phyloP scores from a whole-genome alignment of 2,797 vertebrate species.

The Pseudomugil tenellus region DNA sequence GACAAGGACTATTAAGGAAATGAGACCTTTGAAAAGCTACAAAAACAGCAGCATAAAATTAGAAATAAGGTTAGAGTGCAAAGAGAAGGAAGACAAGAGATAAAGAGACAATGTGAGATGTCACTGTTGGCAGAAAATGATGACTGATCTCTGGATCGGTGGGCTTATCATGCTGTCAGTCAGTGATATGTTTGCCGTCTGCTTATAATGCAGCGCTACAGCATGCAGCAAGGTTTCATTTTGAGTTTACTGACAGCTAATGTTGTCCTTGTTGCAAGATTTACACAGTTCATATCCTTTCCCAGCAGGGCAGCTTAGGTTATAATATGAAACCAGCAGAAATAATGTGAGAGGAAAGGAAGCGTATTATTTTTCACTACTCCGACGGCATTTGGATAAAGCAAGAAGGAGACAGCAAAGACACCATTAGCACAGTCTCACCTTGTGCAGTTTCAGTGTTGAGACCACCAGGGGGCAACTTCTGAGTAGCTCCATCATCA shows the following conservation, averaged over 20 bases:
- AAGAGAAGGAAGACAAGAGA: slow-evolving; percentile 9
- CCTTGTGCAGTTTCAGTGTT: slow-evolving; percentile 82
- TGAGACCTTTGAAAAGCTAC: slow-evolving; percentile 39
- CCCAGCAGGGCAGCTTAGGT: slow-evolving; percentile 22
- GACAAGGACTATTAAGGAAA: slow-evolving; percentile 32
- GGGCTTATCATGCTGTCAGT: slow-evolving; percentile 68
- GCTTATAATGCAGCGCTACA: slow-evolving; percentile 49
- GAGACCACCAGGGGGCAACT: slow-evolving; percentile 83
- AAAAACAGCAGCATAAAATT: slow-evolving; percentile 44
- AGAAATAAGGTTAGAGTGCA: slow-evolving; percentile 40
- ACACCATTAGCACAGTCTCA: slow-evolving; percentile 62
- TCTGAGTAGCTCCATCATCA: slow-evolving; percentile 76
- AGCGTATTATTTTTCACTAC: slow-evolving; percentile 28
- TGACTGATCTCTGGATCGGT: slow-evolving; percentile 51
- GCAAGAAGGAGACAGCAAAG: slow-evolving; percentile 40
- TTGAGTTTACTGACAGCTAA: slow-evolving; percentile 64
- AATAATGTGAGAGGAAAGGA: slow-evolving; percentile 15
- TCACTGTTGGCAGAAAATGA: slow-evolving; percentile 41
- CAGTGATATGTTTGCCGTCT: slow-evolving; percentile 55
- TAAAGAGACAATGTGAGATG: slow-evolving; percentile 32
- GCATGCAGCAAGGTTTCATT: slow-evolving; percentile 58
- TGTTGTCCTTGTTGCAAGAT: slow-evolving; percentile 43
- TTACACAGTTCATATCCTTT: slow-evolving; percentile 53
- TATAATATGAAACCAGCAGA: slow-evolving; percentile 33
- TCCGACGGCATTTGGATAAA: slow-evolving; percentile 38